Evolutionary conservation across 2,113 vertebrate species (phyloP), one percentile per base, ranked within the genome.

Genomic region (Dermatemys mawii): DNA sequence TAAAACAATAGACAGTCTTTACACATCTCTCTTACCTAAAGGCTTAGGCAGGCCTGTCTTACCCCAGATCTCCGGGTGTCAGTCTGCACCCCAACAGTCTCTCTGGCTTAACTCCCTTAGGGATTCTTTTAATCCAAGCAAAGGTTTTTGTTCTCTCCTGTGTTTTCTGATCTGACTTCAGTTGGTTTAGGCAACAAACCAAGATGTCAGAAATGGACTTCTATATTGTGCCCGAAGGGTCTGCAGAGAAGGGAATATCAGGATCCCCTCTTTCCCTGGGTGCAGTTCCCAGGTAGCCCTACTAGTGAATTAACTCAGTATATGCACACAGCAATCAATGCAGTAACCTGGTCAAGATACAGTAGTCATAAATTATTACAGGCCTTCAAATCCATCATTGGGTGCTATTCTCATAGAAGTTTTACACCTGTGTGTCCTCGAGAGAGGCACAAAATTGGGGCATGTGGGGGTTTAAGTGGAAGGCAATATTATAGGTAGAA

Each of bases 351-450:
- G 35, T 41, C 67, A 73, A 73, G 67, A 73, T 24, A 24, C n/a
- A 9, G 17, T 5, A 21, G 41, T 38, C 67, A 73, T 41, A n/a
- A 60, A 73, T 73, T 5, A 38, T 41, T n/a, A 41, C 67, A 41
- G 67, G 67, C 17, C 8, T 41, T n/a, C n/a, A 87, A 91, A 90
- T 51, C n/a, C 44, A 91, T 60, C 57, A 60, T 60, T 35, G 57
- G 29, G 13, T 11, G 76, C 81, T 96, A 91, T 91, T 96, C 94
- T 94, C 90, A 93, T 88, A 95, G 82, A 53, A 53, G 51, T 5
- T 89, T 67, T 82, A 53, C 46, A 93, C 79, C 90, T 87, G 84
- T 89, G 80, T 8, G 19, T 91, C 16, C 94, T 95, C 93, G 76
- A 85, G 91, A 41, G 83, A 67, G 6, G 83, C 92, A 94, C 92